Percentiles rank a stretch among this genome's conserved stretches.
Evolutionary conservation across 2,113 vertebrate genomes (phyloP).

Genomic region (Onychostoma macrolepis): DNA sequence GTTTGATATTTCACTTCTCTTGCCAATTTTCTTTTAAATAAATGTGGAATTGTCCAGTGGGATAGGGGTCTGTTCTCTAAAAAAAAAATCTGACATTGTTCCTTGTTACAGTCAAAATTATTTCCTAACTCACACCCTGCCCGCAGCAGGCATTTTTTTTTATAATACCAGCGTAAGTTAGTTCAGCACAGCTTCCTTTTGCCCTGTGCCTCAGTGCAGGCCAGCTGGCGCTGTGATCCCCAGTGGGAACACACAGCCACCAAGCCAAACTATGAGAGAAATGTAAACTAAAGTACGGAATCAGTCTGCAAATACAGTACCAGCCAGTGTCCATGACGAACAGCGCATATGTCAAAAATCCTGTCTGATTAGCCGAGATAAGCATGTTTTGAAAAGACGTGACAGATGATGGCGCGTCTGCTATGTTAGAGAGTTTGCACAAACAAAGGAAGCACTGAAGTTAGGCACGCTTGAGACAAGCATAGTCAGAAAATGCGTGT

Average conservation of each 20-base stretch:
- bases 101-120: neutral
- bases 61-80: neutral
- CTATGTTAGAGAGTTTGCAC: neutral
- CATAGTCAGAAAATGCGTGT: neutral
- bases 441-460: slow-evolving; percentile 1
- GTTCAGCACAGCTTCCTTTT: slow-evolving; percentile 62
- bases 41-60: neutral
- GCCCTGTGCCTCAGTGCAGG: slow-evolving; percentile 55
- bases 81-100: neutral
- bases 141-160: slow-evolving; percentile 13
- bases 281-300: slow-evolving; percentile 71
- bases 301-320: slow-evolving; percentile 55
- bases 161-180: slow-evolving; percentile 57
- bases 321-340: slow-evolving; percentile 48
- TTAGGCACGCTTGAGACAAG: neutral
- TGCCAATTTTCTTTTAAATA: slow-evolving; percentile 4
- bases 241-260: slow-evolving; percentile 51
- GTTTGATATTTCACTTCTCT: neutral
- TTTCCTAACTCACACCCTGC: slow-evolving; percentile 21
- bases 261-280: slow-evolving; percentile 72
- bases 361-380: slow-evolving; percentile 11
- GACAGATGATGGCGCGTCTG: neutral
- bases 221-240: slow-evolving; percentile 62
- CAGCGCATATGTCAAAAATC: neutral
- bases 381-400: slow-evolving; percentile 6